Evolutionary conservation across 2,888 invertebrate species (phyloP), one percentile per base, ranked within the genome.

Genomic region (Lamellibrachia satsuma): DNA sequence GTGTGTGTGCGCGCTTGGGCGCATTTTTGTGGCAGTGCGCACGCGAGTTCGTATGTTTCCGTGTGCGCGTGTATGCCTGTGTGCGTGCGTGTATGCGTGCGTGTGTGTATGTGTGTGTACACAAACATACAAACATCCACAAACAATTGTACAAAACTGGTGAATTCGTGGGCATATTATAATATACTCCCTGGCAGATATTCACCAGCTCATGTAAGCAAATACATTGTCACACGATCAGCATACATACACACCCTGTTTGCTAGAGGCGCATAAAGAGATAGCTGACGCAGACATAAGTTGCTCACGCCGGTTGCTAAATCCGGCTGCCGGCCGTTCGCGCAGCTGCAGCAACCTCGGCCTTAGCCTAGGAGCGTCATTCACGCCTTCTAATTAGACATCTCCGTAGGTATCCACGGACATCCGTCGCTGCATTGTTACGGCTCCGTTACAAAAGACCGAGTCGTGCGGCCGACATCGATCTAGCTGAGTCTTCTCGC

Each of bases 401-500:
- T 75, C 75, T 75, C 75, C 75, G 75, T 75, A 75, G 75, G 75
- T 75, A 75, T 75, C 22, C 75, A n/a, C 22, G 75, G 75, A 75
- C 22, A 75, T 75, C 75, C 75, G 75, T 75, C 75, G 15, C 22
- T 75, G 75, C 75, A 75, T 15, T 75, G 75, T 75, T 15, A 11
- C 22, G 75, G 75, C 75, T 75, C 75, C 75, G 22, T 75, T 75
- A 75, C 75, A 75, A 75, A 75, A 15, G 75, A 22, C 75, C 22
- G 75, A 75, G 22, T 75, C 75, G 15, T 15, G 15, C 6, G 75
- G 75, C n/a, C 22, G 15, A 22, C 75, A 75, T 75, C 75, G 75
- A 75, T 75, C 75, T 15, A 15, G 15, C 75, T 11, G 22, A 75
- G 22, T 75, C 75, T 15, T 75, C 75, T 75, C 75, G 3, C 75